These are phyloP conservation scores for Rhadinocentrus ornatus DNA, from an alignment of 2,797 vertebrate genomes.

Conservation along the genomic window DNA sequence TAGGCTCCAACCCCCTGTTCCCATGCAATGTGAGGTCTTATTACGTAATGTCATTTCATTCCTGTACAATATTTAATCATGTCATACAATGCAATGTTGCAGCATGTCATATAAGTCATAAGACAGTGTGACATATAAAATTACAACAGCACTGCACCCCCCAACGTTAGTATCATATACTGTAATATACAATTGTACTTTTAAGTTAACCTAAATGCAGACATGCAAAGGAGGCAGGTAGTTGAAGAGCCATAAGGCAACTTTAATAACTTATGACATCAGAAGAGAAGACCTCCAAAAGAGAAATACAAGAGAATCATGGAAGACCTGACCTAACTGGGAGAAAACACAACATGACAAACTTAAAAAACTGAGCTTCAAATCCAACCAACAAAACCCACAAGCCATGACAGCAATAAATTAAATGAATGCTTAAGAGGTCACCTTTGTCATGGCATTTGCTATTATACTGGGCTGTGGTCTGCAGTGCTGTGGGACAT, in stretches of 20 bases:
- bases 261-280: no score
- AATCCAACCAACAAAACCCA: neutral
- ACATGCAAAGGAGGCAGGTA: neutral
- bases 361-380: neutral
- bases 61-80: neutral
- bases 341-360: neutral
- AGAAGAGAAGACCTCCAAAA: no score
- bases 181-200: neutral
- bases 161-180: neutral
- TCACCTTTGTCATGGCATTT: neutral
- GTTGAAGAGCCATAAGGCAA: no score
- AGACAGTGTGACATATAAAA: neutral
- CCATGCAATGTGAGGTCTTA: neutral
- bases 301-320: no score
- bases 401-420: neutral
- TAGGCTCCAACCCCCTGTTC: no score
- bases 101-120: no score
- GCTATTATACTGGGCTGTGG: neutral
- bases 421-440: neutral
- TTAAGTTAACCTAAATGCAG: neutral
- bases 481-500: constrained; percentile 2
- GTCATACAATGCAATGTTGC: neutral
- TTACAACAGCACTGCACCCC: neutral
- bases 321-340: no score
- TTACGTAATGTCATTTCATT: neutral